Percentiles rank a stretch among this genome's conserved stretches.
Evolutionary conservation across 2,797 vertebrate species (phyloP).

Genomic region (Aphelocoma californica): DNA sequence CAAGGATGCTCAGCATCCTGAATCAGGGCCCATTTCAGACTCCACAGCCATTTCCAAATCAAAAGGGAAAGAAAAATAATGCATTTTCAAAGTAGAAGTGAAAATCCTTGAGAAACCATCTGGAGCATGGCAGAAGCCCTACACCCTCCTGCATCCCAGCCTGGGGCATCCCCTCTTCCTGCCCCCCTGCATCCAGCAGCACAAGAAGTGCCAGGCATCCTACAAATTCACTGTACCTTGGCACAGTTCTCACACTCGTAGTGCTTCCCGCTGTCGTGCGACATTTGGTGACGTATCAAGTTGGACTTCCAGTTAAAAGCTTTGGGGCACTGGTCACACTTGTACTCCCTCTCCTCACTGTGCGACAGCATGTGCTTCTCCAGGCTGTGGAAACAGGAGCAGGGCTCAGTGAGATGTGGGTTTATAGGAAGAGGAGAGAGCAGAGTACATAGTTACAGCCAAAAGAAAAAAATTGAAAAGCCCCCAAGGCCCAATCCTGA

Average conservation of each 20-base stretch:
- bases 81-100: neutral
- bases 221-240: constrained; percentile 97
- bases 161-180: neutral
- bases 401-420: neutral
- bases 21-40: neutral
- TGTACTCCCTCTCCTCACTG: constrained; percentile 96
- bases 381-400: constrained; percentile 81
- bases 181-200: neutral
- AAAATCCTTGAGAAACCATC: neutral
- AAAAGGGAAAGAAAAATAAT: neutral
- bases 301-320: constrained; percentile 99
- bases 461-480: neutral
- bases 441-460: neutral
- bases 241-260: constrained; percentile 99
- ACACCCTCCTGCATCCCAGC: neutral
- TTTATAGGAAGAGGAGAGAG: neutral
- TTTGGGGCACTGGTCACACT: constrained; percentile 99
- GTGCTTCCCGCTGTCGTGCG: constrained; percentile 98
- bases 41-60: neutral
- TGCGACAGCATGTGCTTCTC: constrained; percentile 93
- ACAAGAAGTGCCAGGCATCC: constrained; percentile 56
- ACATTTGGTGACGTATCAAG: constrained; percentile 99
- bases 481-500: neutral
- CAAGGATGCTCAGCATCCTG: neutral
- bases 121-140: rapidly evolving